Base-by-base conservation (phyloP, 1,140 invertebrate genomes). In the Hesperophylax magnus region DNA sequence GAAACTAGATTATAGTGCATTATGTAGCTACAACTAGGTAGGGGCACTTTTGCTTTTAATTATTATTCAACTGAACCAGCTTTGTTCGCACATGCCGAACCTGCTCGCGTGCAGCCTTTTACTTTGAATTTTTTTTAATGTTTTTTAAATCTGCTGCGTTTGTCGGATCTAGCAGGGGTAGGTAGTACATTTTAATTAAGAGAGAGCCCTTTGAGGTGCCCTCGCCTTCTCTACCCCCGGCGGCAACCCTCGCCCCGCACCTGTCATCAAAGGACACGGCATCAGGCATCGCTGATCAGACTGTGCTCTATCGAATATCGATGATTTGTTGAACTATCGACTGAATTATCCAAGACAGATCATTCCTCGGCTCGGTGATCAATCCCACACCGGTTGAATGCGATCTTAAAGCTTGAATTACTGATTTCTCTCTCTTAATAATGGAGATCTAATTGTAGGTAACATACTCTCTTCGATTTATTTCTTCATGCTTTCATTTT, bases 131-230 rank as follows among this genome's bases (percentile, higher is more conserved):
- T 63, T 63, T 63, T 27, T 3, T 61, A 20, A 24, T n/a, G n/a
- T 4, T 63, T 63, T 63, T 63, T 63, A 63, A 63, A 63, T 27
- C 18, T 63, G 18, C 60, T 18, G 22, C 60, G 22, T 27, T 24
- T 63, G 60, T 63, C 22, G 60, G 14, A 27, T 27, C 24, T 17
- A 22, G 61, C 20, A 14, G 61, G 61, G 20, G 24, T 18, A 6
- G n/a, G 67, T 53, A 71, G 31, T 22, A n/a, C 67, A 47, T 80
- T 80, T 80, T 80, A 74, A 80, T 74, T 80, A 80, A 80, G 78
- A 58, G 22, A 22, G n/a, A n/a, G 15, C 69, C 67, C 78, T 80
- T 79, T 69, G 77, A 79, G 53, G 20, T 53, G 4, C 17, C 15
- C 24, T 20, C 15, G 18, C 9, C 18, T 8, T 11, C 31, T 6